A percentile compares a stretch with the other conserved stretches of the same genome.
Evolutionary conservation across 1,140 invertebrate species (phyloP).

Genomic region (Gryllus bimaculatus): DNA sequence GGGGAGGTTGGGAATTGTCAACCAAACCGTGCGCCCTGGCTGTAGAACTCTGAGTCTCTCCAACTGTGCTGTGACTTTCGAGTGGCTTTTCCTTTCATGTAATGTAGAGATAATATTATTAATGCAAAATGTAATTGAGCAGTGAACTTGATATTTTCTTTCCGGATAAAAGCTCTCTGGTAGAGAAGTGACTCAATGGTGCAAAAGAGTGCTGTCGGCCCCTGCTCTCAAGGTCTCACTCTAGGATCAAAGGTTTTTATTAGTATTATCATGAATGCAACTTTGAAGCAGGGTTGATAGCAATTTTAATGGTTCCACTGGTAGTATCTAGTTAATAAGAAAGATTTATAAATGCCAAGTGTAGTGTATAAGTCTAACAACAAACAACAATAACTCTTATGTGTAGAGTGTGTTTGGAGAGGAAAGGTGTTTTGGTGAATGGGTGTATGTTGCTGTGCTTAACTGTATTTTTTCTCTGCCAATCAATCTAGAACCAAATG

Average conservation of each 20-base stretch:
- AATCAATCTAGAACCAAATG: constrained; percentile 22
- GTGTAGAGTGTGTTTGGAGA: constrained; percentile 9
- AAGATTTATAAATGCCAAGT: constrained; percentile 13
- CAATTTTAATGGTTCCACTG: background rate
- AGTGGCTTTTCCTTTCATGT: constrained; percentile 20
- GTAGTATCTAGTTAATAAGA: constrained; percentile 5
- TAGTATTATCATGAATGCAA: constrained; percentile 5
- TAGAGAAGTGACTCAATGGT: constrained; percentile 17
- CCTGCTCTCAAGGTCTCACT: background rate
- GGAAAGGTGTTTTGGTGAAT: background rate
- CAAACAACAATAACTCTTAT: background rate
- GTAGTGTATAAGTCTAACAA: constrained; percentile 12
- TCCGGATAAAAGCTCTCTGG: constrained; percentile 8
- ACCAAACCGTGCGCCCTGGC: too few species aligned
- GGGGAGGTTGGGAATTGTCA: too few species aligned
- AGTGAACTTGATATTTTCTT: background rate
- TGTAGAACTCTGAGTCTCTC: constrained; percentile 8
- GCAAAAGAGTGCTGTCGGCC: background rate
- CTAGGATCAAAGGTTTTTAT: background rate
- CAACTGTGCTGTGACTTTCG: constrained; percentile 22
- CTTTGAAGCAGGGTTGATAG: constrained; percentile 14
- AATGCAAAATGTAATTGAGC: constrained; percentile 11
- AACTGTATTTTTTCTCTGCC: constrained; percentile 15
- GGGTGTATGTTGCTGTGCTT: constrained; percentile 18
- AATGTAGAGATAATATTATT: constrained; percentile 6